A percentile compares a stretch with the other conserved stretches of the same genome.
These are phyloP conservation scores for Semicossyphus pulcher DNA, from an alignment of 2,113 vertebrate genomes.

Conservation along the genomic window DNA sequence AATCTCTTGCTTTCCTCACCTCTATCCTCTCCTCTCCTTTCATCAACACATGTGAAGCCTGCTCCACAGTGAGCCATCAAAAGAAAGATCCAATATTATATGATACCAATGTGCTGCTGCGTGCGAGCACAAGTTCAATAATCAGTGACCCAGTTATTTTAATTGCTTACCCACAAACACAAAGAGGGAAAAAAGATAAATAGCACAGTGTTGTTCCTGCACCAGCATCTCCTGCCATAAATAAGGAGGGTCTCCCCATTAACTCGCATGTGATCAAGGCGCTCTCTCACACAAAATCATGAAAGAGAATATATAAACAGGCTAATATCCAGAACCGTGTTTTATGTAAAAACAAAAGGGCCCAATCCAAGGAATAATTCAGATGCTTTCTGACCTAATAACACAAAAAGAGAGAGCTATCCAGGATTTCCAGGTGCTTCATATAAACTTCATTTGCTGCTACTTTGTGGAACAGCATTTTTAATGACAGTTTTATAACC, in stretches of 20 bases:
- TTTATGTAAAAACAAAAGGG: slow-evolving; percentile 69
- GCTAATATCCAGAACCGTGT: slow-evolving; percentile 65
- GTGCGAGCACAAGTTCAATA: slow-evolving; percentile 76
- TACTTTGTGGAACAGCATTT: background rate
- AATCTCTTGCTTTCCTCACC: slow-evolving; percentile 47
- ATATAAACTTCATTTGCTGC: background rate
- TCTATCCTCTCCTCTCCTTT: slow-evolving; percentile 33
- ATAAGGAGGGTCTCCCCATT: slow-evolving; percentile 75
- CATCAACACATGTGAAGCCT: slow-evolving; percentile 51
- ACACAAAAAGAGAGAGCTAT: slow-evolving; percentile 31
- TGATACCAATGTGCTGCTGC: slow-evolving; percentile 53
- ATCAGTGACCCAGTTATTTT: slow-evolving; percentile 85
- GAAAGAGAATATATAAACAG: slow-evolving; percentile 81
- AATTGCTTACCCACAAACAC: slow-evolving; percentile 85
- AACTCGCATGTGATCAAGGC: slow-evolving; percentile 81
- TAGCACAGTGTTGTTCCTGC: slow-evolving; percentile 74
- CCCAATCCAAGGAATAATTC: slow-evolving; percentile 58
- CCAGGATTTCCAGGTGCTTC: slow-evolving; percentile 45
- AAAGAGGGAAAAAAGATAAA: slow-evolving; percentile 71
- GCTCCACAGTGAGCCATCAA: slow-evolving; percentile 52
- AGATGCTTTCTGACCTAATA: slow-evolving; percentile 62
- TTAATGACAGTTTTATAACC: background rate
- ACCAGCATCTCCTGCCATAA: slow-evolving; percentile 69
- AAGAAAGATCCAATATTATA: slow-evolving; percentile 70
- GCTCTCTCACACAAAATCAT: slow-evolving; percentile 76